phyloP scores from a whole-genome alignment of 2,113 vertebrate species.

The Zingel zingel region DNA sequence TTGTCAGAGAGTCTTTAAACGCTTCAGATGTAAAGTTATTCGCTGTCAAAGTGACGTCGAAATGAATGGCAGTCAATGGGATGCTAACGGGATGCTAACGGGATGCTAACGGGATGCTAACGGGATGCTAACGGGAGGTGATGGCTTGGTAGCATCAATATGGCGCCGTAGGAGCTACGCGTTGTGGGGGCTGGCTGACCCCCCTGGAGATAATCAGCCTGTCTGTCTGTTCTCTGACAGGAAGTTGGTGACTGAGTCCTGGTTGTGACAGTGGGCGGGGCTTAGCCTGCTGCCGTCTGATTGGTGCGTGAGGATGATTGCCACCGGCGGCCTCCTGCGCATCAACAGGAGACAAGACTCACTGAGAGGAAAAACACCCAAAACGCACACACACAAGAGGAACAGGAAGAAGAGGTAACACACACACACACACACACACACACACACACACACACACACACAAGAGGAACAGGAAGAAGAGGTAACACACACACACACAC shows the following conservation, averaged over 20 bases:
- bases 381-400: constrained; percentile 87
- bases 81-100: no score
- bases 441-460: not conserved
- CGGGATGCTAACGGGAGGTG: no score
- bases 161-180: no score
- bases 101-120: no score
- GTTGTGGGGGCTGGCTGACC: no score
- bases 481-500: no score
- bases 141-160: no score
- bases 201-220: not conserved
- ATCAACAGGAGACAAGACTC: constrained; percentile 96
- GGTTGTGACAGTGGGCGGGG: constrained; percentile 32
- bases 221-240: constrained; percentile 38
- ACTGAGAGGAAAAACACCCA: constrained; percentile 85
- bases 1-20: no score
- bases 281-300: constrained; percentile 25
- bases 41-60: no score
- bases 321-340: constrained; percentile 95
- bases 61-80: no score
- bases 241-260: constrained; percentile 58
- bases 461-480: no score
- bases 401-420: constrained; percentile 87
- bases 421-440: not conserved
- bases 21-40: no score
- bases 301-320: constrained; percentile 88